Evolutionary conservation across 37 sponge, comb jelly and placozoan genomes (phyloP), one percentile per base, ranked within the genome.

Genomic region (Hormiphora californensis): DNA sequence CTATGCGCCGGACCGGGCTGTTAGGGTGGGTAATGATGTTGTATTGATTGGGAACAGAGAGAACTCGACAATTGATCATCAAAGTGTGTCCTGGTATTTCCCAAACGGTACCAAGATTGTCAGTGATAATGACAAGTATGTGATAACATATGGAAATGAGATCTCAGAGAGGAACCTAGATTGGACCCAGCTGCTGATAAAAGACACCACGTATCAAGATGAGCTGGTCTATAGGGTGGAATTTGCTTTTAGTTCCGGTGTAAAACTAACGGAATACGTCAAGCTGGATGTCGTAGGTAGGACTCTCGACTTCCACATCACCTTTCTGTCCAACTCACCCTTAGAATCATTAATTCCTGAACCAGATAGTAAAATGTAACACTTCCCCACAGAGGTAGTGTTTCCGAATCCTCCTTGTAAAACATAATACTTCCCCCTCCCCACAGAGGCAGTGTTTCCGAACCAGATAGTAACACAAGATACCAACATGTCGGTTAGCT

Each of bases 11-110:
- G 61, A 57, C n/a, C 7, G 61, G 23, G 61, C 61, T 5, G 61
- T 12, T 5, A 4, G 27, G n/a, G n/a, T 57, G n/a, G 61, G 61
- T 5, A 30, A 57, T 30, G 61, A 57, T 15, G 27, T 57, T 4
- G 61, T 57, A 30, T 15, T 57, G 61, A 57, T 57, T 57, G 61
- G 61, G 61, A 57, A 57, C 61, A 57, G 61, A 57, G 61, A 57
- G n/a, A 57, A 57, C 61, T 23, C 61, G 5, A 57, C 61, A 57
- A 57, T 57, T 4, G 61, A 57, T 30, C n/a, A 30, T 57, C 61
- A 19, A 5, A 19, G 30, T 19, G 61, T 57, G 30, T 28, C 61
- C 30, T 57, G 61, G 61, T 57, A 57, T 30, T 57, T 21, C 27
- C 30, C n/a, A 12, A 57, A 57, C n/a, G 61, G 61, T 57, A n/a